Percentiles rank a stretch among this genome's conserved stretches.
phyloP scores from a whole-genome alignment of 2,888 invertebrate species.

The Plebejus argus region DNA sequence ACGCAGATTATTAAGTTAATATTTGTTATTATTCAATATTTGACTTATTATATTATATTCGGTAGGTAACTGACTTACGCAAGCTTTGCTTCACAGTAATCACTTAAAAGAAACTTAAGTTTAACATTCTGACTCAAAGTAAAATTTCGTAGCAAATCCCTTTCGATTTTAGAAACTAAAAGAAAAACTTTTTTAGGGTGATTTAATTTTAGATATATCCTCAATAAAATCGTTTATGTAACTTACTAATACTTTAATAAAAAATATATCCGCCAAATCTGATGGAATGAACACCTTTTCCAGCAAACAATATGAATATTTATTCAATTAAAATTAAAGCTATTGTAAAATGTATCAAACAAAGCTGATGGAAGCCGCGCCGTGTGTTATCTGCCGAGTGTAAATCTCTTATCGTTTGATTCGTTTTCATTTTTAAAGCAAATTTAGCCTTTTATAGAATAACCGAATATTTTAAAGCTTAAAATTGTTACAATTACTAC shows the following conservation, averaged over 20 bases:
- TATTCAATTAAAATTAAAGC: slow-evolving; percentile 26
- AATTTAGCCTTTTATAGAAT: neutral
- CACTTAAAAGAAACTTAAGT: neutral
- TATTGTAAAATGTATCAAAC: slow-evolving; percentile 23
- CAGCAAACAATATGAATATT: slow-evolving; percentile 7
- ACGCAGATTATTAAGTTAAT: neutral
- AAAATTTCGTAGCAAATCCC: neutral
- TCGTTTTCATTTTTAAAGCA: slow-evolving; percentile 1
- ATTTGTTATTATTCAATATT: neutral
- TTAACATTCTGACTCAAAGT: neutral
- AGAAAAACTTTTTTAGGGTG: neutral
- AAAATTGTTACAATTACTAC: neutral
- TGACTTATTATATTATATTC: neutral
- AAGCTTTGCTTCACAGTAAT: neutral
- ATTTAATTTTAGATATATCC: neutral
- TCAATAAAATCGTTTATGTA: no score
- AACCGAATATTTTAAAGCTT: neutral
- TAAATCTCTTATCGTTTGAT: slow-evolving; percentile 18
- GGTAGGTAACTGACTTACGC: neutral
- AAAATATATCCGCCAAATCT: neutral
- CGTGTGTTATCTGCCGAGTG: neutral
- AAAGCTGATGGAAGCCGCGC: neutral
- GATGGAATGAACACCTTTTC: slow-evolving; percentile 1
- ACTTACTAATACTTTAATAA: neutral
- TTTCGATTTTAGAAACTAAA: neutral